phyloP scores from a whole-genome alignment of 2,113 vertebrate species.

The Cromileptes altivelis region DNA sequence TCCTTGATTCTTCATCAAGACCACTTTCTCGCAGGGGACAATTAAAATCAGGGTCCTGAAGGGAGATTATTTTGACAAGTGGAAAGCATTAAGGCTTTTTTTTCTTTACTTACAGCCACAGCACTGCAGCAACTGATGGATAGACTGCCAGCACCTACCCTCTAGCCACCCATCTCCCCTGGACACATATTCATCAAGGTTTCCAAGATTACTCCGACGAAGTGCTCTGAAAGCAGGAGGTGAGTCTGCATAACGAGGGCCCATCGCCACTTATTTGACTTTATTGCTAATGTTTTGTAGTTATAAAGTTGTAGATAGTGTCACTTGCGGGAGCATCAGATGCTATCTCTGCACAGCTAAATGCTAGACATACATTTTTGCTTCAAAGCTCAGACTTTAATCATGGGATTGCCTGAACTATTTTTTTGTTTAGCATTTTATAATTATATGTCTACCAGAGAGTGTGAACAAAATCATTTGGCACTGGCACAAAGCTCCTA shows the following conservation, averaged over 20 bases:
- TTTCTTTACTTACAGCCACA: conserved; percentile 71
- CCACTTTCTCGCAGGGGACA: conserved; percentile 52
- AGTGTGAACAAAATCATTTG: not conserved
- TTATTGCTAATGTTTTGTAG: not conserved
- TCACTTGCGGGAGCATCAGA: not conserved
- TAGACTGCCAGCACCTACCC: conserved; percentile 23
- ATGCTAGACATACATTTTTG: not conserved
- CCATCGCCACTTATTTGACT: not conserved
- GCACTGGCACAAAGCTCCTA: not conserved
- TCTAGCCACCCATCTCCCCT: conserved; percentile 16
- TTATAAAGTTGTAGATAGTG: not conserved
- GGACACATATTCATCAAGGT: not conserved
- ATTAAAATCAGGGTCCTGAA: conserved; percentile 61
- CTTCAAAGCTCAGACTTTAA: not conserved
- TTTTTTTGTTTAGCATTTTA: not conserved
- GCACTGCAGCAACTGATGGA: conserved; percentile 66
- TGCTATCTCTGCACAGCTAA: conserved; percentile 11
- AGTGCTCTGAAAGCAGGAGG: not conserved
- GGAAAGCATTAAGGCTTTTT: conserved; percentile 82
- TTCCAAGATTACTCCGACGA: not conserved
- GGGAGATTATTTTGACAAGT: conserved; percentile 88
- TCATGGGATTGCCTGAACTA: not conserved
- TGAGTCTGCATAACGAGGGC: not conserved
- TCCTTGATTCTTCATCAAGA: conserved; percentile 53
- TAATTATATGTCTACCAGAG: not conserved